A percentile compares a stretch with the other conserved stretches of the same genome.
phyloP scores from a whole-genome alignment of 2,113 vertebrate genomes.

The Gopherus flavomarginatus region DNA sequence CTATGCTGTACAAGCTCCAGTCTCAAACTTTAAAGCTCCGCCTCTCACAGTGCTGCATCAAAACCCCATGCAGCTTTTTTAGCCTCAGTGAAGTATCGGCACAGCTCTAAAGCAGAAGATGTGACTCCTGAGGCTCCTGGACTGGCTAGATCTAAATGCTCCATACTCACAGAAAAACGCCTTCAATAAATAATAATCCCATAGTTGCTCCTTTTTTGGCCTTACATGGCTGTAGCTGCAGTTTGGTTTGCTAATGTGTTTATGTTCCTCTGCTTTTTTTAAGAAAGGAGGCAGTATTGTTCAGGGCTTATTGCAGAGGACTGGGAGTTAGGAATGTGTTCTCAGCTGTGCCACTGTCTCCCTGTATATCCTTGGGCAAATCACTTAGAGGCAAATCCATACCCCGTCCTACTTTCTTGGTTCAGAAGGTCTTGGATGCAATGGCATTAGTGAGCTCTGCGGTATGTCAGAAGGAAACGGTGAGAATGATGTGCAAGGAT shows the following conservation, averaged over 20 bases:
- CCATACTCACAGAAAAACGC: slow-evolving; percentile 39
- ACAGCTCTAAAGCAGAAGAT: slow-evolving; percentile 18
- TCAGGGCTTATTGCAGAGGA: slow-evolving; percentile 55
- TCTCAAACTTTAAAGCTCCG: slow-evolving; percentile 11
- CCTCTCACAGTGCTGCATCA: slow-evolving; percentile 1
- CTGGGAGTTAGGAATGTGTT: slow-evolving; percentile 32
- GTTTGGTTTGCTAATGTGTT: slow-evolving; percentile 16
- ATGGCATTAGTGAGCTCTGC: neutral
- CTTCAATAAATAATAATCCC: slow-evolving; percentile 54
- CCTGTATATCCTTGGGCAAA: neutral
- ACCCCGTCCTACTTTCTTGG: neutral
- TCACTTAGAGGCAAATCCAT: slow-evolving; percentile 11
- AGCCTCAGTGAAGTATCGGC: neutral
- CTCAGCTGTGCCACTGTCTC: slow-evolving; percentile 6
- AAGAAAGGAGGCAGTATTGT: neutral
- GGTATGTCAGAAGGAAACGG: accelerated
- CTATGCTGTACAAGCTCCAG: neutral
- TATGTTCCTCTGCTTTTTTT: slow-evolving; percentile 48
- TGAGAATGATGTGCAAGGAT: neutral
- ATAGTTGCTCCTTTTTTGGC: neutral
- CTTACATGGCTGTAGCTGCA: neutral
- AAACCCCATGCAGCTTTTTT: slow-evolving; percentile 8
- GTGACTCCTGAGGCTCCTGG: slow-evolving; percentile 10
- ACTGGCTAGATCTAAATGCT: slow-evolving; percentile 16
- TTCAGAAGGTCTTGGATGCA: neutral